Evolutionary conservation across 2,888 invertebrate genomes (phyloP), one percentile per base, ranked within the genome.

Genomic region (Taenaris catops): DNA sequence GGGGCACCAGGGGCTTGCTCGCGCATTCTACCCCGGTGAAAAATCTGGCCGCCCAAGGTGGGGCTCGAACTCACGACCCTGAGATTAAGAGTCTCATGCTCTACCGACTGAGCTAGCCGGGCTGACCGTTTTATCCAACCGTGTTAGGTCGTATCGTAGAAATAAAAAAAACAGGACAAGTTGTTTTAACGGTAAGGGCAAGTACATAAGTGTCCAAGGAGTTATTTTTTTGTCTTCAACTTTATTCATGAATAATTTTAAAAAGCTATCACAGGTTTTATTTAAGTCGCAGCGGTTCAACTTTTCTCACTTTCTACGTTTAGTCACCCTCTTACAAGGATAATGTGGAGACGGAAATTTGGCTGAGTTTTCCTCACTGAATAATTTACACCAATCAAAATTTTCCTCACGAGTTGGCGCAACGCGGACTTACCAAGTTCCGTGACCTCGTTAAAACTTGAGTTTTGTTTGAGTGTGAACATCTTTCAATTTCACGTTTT

Each of bases 21-120:
- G n/a, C n/a, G n/a, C n/a, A n/a, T n/a, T n/a, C n/a, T n/a, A n/a
- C n/a, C n/a, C n/a, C n/a, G n/a, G n/a, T n/a, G n/a, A n/a, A n/a
- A n/a, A n/a, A n/a, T n/a, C n/a, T n/a, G n/a, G n/a, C n/a, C 49
- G 88, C 88, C 88, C 88, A 88, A 89, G 88, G 88, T 88, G 88
- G 88, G 88, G 88, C 88, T 89, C 88, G 88, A 89, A 89, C 88
- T 88, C 88, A 88, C 88, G 88, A 88, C 89, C 88, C 89, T 89
- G 88, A 89, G 88, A 89, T 88, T 89, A 89, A 89, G 88, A 89
- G 88, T 89, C 88, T 89, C 88, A 87, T 86, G 87, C 87, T 87
- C 86, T 87, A 86, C 84, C 81, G 84, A 83, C 83, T 84, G 83
- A 86, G 86, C 83, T 84, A 86, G 86, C 86, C 84, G 80, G 84